These are phyloP conservation scores for Pterocles burchelli DNA, from an alignment of 2,113 vertebrate species.

Conservation along the genomic window DNA sequence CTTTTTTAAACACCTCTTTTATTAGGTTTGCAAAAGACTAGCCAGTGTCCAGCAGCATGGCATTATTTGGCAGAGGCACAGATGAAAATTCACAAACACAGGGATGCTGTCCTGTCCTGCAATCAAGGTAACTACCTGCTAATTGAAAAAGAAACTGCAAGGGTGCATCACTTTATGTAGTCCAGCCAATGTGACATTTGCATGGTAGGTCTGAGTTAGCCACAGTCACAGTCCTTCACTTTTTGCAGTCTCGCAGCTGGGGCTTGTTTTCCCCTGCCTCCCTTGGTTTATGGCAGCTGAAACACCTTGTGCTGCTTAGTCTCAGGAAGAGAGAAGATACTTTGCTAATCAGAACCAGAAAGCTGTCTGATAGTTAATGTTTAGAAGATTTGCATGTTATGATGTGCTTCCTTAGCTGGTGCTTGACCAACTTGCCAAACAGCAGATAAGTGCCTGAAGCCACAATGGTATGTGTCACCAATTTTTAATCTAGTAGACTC, in stretches of 20 bases:
- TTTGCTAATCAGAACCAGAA: not conserved
- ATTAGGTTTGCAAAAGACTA: conserved; percentile 83
- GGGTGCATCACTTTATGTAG: not conserved
- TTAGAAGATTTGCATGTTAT: not conserved
- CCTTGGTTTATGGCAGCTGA: not conserved
- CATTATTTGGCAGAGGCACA: conserved; percentile 84
- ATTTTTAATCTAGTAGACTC: not conserved
- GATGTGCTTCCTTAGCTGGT: not conserved
- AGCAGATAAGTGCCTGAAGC: not conserved
- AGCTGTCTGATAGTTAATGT: not conserved
- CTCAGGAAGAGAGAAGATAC: not conserved
- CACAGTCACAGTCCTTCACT: not conserved
- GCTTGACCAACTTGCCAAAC: not conserved
- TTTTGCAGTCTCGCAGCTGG: not conserved
- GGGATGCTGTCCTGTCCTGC: conserved; percentile 80
- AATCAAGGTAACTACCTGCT: conserved; percentile 78
- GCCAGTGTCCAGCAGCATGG: conserved; percentile 79
- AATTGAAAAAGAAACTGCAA: not conserved
- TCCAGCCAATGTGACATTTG: not conserved
- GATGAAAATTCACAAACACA: conserved; percentile 83
- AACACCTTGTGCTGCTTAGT: not conserved
- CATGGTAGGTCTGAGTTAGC: not conserved
- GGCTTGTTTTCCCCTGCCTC: not conserved
- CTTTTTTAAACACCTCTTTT: not conserved
- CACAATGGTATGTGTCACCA: not conserved